Percentiles rank a stretch among this genome's conserved stretches.
phyloP scores from a whole-genome alignment of 2,113 vertebrate species.

The Chrysochloris asiatica region DNA sequence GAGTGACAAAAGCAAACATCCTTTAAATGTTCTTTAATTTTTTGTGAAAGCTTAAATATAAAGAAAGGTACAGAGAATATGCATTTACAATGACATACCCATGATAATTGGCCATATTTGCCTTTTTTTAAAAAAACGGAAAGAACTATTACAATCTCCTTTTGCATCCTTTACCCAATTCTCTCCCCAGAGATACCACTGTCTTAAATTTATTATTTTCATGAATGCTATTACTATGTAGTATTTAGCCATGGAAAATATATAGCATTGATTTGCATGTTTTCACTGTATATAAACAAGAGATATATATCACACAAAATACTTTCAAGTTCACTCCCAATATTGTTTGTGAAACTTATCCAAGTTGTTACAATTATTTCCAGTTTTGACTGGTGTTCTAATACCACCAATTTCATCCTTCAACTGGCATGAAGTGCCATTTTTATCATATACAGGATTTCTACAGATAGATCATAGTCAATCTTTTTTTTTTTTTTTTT shows the following conservation, averaged over 20 bases:
- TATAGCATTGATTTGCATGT: background rate
- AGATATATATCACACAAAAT: conserved; percentile 19
- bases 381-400: conserved; percentile 19
- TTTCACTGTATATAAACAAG: conserved; percentile 34
- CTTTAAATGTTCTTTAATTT: conserved; percentile 28
- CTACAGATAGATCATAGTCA: conserved; percentile 5
- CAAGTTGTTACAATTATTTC: background rate
- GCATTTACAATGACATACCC: background rate
- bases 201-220: conserved; percentile 14
- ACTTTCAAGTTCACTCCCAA: background rate
- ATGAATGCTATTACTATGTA: background rate
- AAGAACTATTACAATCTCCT: background rate
- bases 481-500: conserved; percentile 23
- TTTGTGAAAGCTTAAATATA: conserved; percentile 49
- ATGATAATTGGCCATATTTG: conserved; percentile 29
- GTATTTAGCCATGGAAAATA: conserved; percentile 30
- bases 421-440: background rate
- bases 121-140: conserved; percentile 33
- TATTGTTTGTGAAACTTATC: background rate
- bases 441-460: background rate
- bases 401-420: background rate
- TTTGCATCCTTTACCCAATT: background rate
- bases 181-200: background rate
- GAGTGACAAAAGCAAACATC: conserved; percentile 40
- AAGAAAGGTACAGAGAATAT: conserved; percentile 45